Conservation (phyloP, 2,888 invertebrate species). For the Caenorhabditis wallacei region DNA sequence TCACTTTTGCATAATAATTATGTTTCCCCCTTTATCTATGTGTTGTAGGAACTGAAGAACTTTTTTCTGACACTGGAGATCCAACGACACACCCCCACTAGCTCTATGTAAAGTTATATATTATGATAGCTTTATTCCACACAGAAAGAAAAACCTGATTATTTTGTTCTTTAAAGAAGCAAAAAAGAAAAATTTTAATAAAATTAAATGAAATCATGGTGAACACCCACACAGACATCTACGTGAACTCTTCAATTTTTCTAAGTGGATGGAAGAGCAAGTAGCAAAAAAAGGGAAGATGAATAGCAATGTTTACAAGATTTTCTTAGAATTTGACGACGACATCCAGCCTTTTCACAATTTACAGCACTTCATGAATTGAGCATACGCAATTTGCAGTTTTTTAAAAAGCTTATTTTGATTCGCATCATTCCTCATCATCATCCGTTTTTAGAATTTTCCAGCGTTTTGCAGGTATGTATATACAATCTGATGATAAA, state of each 20-base stretch:
- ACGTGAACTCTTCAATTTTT: slow-evolving; percentile 9
- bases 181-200: slow-evolving; percentile 12
- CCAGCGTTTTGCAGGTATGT: neutral
- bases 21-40: slow-evolving; percentile 1
- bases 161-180: slow-evolving; percentile 14
- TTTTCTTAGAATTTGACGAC: slow-evolving; percentile 31
- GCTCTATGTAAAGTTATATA: slow-evolving; percentile 34
- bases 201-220: neutral
- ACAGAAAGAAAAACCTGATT: too few species aligned
- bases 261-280: neutral
- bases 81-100: slow-evolving; percentile 21
- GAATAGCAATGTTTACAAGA: slow-evolving; percentile 29
- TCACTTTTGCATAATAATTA: slow-evolving; percentile 28
- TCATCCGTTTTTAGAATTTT: neutral
- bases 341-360: slow-evolving; percentile 10
- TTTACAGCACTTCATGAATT: slow-evolving; percentile 27
- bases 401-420: slow-evolving; percentile 11
- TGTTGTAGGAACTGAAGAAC: slow-evolving; percentile 35
- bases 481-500: neutral
- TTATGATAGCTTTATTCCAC: slow-evolving; percentile 34
- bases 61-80: slow-evolving; percentile 32
- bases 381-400: neutral
- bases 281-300: slow-evolving; percentile 22
- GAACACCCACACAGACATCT: neutral
- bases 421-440: neutral